Conservation (phyloP, 2,888 invertebrate genomes). For the Pseudanteris insignis region DNA sequence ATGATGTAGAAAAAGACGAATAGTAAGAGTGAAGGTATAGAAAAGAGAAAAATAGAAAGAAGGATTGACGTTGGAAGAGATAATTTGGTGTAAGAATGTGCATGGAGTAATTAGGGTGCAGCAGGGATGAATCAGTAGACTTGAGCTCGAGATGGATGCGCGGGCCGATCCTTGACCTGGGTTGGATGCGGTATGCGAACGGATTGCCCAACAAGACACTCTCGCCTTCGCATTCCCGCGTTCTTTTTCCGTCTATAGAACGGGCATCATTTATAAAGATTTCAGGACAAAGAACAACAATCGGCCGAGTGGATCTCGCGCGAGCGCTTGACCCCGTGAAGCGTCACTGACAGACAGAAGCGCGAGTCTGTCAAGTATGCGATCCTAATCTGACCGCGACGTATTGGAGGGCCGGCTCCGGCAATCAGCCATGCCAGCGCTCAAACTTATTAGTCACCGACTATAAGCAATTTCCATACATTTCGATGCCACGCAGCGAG, state of each 20-base stretch:
- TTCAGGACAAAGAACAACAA: conserved; percentile 59
- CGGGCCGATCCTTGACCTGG: conserved; percentile 48
- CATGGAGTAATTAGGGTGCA: no score
- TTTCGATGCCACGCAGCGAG: conserved; percentile 45
- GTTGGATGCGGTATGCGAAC: conserved; percentile 39
- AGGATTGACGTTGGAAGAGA: no score
- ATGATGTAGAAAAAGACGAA: no score
- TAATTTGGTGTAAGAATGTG: no score
- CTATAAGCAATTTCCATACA: conserved; percentile 55
- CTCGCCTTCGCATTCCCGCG: conserved; percentile 44
- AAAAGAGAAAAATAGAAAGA: no score
- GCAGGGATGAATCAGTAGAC: no score
- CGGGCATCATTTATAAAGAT: conserved; percentile 63
- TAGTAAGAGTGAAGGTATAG: no score
- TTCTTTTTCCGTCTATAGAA: conserved; percentile 47
- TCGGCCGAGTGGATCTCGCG: conserved; percentile 56
- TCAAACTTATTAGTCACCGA: conserved; percentile 57
- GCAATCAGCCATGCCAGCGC: conserved; percentile 48
- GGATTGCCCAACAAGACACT: conserved; percentile 55
- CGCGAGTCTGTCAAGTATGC: conserved; percentile 65
- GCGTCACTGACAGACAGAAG: conserved; percentile 63
- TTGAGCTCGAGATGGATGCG: conserved; percentile 54
- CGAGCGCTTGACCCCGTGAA: conserved; percentile 54
- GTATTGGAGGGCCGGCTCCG: conserved; percentile 56
- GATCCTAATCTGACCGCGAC: conserved; percentile 66